phyloP scores from a whole-genome alignment of 2,113 vertebrate species.

The Centropus bengalensis region DNA sequence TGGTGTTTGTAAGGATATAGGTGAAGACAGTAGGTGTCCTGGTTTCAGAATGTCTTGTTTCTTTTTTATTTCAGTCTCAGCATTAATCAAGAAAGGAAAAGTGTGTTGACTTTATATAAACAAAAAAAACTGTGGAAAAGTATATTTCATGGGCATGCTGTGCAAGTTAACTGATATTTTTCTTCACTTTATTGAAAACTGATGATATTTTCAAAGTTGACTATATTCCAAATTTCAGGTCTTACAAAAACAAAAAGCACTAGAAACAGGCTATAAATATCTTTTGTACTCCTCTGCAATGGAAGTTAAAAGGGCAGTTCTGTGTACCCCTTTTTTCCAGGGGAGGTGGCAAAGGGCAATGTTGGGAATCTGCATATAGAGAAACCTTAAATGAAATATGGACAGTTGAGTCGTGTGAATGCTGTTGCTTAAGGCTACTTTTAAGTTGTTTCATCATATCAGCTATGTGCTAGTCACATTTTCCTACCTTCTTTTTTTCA shows the following conservation, averaged over 20 bases:
- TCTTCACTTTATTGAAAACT: not conserved
- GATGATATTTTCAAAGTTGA: not conserved
- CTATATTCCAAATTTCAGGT: not conserved
- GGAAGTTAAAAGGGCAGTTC: not conserved
- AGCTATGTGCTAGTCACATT: not conserved
- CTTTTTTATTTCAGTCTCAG: not conserved
- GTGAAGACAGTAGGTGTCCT: not conserved
- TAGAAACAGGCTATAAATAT: not conserved
- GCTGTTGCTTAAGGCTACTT: not conserved
- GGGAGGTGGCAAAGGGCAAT: not conserved
- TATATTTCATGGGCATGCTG: not conserved
- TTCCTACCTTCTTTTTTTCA: not conserved
- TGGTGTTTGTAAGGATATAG: not conserved
- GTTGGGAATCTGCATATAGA: not conserved
- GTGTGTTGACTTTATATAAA: constrained; percentile 21
- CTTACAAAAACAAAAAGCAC: not conserved
- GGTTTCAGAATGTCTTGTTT: not conserved
- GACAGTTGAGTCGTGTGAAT: not conserved
- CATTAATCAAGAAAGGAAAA: not conserved
- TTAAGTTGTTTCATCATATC: not conserved
- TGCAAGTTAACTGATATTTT: not conserved
- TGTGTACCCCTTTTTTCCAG: not conserved
- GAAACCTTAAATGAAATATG: not conserved
- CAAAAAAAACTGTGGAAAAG: not conserved
- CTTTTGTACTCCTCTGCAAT: not conserved